Conservation (phyloP, 2,113 vertebrate genomes). For the Noturus placidus region DNA sequence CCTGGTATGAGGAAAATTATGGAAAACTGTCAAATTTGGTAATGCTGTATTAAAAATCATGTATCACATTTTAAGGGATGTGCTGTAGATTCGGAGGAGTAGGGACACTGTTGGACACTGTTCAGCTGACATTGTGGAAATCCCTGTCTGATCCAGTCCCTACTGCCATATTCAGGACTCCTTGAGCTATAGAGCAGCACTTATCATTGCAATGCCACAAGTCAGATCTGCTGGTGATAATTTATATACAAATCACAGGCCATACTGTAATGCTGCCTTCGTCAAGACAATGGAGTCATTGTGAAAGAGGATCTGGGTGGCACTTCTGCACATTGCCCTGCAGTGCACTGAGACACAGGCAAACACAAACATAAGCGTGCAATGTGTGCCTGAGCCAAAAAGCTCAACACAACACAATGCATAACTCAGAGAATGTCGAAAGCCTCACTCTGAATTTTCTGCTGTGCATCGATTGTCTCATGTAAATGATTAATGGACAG, state of each 20-base stretch:
- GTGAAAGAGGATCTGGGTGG: constrained; percentile 43
- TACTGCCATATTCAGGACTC: neutral
- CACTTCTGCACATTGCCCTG: constrained; percentile 41
- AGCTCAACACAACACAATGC: constrained; percentile 14
- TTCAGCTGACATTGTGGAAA: neutral
- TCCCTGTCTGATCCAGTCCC: constrained; percentile 8
- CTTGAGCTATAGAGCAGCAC: constrained; percentile 6
- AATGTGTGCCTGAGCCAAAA: constrained; percentile 22
- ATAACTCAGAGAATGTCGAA: neutral
- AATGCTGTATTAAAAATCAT: neutral
- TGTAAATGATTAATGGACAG: constrained; percentile 22
- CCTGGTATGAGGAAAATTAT: neutral
- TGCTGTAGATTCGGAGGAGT: neutral
- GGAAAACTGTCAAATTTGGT: neutral
- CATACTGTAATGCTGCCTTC: constrained; percentile 30
- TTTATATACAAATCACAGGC: constrained; percentile 49
- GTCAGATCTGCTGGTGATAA: constrained; percentile 41
- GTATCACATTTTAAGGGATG: neutral
- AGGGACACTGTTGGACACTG: neutral
- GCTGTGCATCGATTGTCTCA: constrained; percentile 6
- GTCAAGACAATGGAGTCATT: constrained; percentile 41
- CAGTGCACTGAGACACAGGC: constrained; percentile 31
- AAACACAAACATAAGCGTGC: constrained; percentile 36
- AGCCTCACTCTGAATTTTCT: neutral
- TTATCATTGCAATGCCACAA: constrained; percentile 26